Evolutionary conservation across 2,888 invertebrate genomes (phyloP), one percentile per base, ranked within the genome.

Genomic region (Chaitophorus viminalis): DNA sequence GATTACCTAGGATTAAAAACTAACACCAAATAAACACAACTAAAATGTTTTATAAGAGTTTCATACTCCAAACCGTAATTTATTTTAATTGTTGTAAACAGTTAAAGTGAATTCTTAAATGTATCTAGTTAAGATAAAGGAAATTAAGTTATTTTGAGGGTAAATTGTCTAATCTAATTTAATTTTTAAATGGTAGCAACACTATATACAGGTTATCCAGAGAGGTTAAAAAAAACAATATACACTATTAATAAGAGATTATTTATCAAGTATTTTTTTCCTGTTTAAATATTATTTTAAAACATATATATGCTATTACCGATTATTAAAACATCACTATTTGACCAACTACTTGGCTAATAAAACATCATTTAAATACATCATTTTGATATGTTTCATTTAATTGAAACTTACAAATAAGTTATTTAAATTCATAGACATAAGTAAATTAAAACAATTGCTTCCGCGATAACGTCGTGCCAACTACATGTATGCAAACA

Each of bases 401-500:
- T 36, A 81, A 68, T 81, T 81, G 81, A 68, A 81, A 81, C 81
- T 81, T 29, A 81, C 81, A 81, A 68, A 81, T 81, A 81, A 68
- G 46, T 81, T 81, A 81, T 68, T 81, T 46, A 81, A 46, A 81
- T 81, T 81, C 81, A 81, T 81, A 39, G 81, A 81, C 81, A 81
- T 81, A 68, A 39, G 68, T 46, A 81, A 68, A 81, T 81, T 81
- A 81, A 81, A 68, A 68, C 39, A 81, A 81, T 81, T 68, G 68
- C 21, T 81, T 39, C 81, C 81, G 0, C 68, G 65, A 81, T 81
- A 54, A 39, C 39, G 18, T 79, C 78, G 81, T 81, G 68, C 81
- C 68, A 54, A 81, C 81, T 81, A 81, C 65, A 81, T 81, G 81
- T 81, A 81, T 81, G 68, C 60, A 81, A 68, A 81, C 81, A 81